These are phyloP conservation scores for Globia sparganii DNA, from an alignment of 2,888 invertebrate species.

Conservation along the genomic window DNA sequence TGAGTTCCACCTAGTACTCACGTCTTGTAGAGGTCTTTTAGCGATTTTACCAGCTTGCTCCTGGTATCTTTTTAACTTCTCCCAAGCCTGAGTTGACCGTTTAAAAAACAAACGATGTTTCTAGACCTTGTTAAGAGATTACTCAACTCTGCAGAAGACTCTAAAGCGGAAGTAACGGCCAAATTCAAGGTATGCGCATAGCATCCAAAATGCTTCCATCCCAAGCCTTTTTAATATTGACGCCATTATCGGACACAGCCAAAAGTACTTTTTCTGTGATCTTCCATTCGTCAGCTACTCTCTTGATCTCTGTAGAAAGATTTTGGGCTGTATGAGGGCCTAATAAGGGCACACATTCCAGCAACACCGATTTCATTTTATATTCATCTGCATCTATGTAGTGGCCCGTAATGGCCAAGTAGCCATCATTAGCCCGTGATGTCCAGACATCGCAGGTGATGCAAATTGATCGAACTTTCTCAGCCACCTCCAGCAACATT, in stretches of 20 bases:
- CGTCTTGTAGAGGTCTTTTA: constrained; percentile 6
- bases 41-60: constrained; percentile 6
- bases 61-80: constrained; percentile 13
- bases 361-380: constrained; percentile 10
- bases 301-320: constrained; percentile 10
- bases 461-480: not conserved
- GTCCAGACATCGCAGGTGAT: constrained; percentile 13
- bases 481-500: constrained; percentile 14
- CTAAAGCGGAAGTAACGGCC: constrained; percentile 7
- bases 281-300: constrained; percentile 16
- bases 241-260: constrained; percentile 27
- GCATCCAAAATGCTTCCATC: constrained; percentile 15
- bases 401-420: no score
- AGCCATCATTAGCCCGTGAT: not conserved
- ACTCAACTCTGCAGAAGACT: constrained; percentile 13
- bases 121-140: constrained; percentile 8
- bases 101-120: constrained; percentile 7
- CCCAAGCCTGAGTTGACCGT: constrained; percentile 11
- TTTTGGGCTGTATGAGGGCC: constrained; percentile 6
- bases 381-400: not conserved
- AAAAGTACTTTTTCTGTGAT: constrained; percentile 13
- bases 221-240: constrained; percentile 29
- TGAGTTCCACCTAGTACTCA: not conserved
- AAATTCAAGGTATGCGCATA: constrained; percentile 1
- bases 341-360: constrained; percentile 19